phyloP scores from a whole-genome alignment of 2,888 invertebrate species.

The Actias luna region DNA sequence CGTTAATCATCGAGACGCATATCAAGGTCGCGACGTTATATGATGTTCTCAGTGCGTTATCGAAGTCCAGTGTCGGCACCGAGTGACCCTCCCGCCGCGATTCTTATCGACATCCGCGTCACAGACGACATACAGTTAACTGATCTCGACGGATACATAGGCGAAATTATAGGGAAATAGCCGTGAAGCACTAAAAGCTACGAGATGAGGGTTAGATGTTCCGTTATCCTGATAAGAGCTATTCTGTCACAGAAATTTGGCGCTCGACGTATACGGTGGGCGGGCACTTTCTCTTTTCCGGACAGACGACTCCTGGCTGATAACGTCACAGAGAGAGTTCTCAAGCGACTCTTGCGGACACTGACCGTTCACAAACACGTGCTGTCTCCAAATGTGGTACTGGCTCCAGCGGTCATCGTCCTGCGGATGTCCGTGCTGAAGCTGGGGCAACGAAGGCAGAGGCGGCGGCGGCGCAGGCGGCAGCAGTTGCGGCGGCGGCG shows the following conservation, averaged over 20 bases:
- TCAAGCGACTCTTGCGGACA: slow-evolving; percentile 31
- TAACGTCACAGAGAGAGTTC: not conserved
- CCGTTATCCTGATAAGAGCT: not conserved
- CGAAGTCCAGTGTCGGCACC: slow-evolving; percentile 9
- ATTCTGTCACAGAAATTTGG: not conserved
- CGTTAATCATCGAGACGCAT: slow-evolving; percentile 14
- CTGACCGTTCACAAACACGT: slow-evolving; percentile 90
- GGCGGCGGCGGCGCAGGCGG: slow-evolving; percentile 82
- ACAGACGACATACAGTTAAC: not conserved
- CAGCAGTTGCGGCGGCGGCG: slow-evolving; percentile 84
- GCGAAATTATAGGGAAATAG: not conserved
- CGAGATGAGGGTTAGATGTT: not conserved
- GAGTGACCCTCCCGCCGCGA: slow-evolving; percentile 22
- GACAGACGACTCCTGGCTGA: slow-evolving; percentile 12
- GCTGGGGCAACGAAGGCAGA: slow-evolving; percentile 84
- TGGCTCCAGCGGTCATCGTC: slow-evolving; percentile 87
- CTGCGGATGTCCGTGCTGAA: slow-evolving; percentile 82
- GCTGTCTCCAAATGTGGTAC: slow-evolving; percentile 91
- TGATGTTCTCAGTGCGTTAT: slow-evolving; percentile 13
- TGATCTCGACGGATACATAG: not conserved
- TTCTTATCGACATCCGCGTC: slow-evolving; percentile 25
- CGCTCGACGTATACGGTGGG: not conserved
- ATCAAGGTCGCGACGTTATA: slow-evolving; percentile 19
- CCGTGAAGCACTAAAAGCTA: not conserved
- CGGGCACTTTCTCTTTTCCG: slow-evolving; percentile 19